Evolutionary conservation across 2,888 invertebrate genomes (phyloP).

Genomic region (Anarsia innoxiella): DNA sequence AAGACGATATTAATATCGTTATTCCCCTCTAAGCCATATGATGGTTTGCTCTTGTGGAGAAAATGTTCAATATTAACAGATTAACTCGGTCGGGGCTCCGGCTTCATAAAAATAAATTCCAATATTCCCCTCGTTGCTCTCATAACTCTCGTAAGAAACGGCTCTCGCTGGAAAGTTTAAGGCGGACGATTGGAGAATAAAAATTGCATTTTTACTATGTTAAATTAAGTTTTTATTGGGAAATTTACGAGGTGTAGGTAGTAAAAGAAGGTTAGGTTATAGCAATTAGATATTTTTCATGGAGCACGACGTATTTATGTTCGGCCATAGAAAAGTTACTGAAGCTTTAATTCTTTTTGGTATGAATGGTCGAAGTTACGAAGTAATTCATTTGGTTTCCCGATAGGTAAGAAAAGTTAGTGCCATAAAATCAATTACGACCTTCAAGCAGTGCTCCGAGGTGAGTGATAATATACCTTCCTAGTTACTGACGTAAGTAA

Average conservation of each 20-base stretch:
- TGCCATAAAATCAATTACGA: too few species aligned
- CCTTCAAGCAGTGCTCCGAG: too few species aligned
- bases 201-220: conserved; percentile 64
- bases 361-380: conserved; percentile 10
- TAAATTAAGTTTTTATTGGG: conserved; percentile 63
- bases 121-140: conserved; percentile 62
- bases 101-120: conserved; percentile 66
- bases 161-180: conserved; percentile 61
- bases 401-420: too few species aligned
- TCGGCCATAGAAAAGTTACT: conserved; percentile 20
- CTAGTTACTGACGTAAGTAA: too few species aligned
- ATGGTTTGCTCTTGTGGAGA: conserved; percentile 47
- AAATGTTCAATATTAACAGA: conserved; percentile 68
- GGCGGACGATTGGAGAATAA: conserved; percentile 62
- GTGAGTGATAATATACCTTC: too few species aligned
- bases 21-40: conserved; percentile 24
- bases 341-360: conserved; percentile 16
- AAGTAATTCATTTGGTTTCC: conserved; percentile 3
- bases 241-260: conserved; percentile 44
- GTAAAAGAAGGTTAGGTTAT: conserved; percentile 14
- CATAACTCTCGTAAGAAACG: conserved; percentile 61
- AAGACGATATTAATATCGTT: conserved; percentile 16
- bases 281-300: conserved; percentile 31
- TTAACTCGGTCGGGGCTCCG: conserved; percentile 56
- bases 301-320: conserved; percentile 21